phyloP scores from a whole-genome alignment of 2,113 vertebrate genomes.

The Crypturellus undulatus region DNA sequence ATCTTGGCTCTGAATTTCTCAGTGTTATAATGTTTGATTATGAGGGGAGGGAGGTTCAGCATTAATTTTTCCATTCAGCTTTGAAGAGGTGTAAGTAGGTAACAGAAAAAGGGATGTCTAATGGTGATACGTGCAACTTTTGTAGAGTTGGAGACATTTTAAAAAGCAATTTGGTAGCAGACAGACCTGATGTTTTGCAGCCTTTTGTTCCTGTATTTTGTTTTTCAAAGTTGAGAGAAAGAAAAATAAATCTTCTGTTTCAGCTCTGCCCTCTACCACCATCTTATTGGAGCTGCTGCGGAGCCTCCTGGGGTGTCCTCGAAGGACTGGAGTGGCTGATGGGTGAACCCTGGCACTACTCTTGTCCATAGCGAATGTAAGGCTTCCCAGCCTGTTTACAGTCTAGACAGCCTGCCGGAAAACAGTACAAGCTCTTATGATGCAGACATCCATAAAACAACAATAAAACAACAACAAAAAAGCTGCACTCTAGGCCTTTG shows the following conservation, averaged over 20 bases:
- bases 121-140: constrained; percentile 22
- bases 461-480: not conserved
- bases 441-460: constrained; percentile 1
- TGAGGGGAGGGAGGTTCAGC: constrained; percentile 26
- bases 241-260: not conserved
- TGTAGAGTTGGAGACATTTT: constrained; percentile 11
- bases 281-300: not conserved
- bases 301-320: not conserved
- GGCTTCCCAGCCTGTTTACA: not conserved
- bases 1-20: constrained; percentile 50
- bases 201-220: constrained; percentile 38
- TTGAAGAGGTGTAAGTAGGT: constrained; percentile 45
- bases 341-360: not conserved
- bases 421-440: not conserved
- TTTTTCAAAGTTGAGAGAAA: constrained; percentile 26
- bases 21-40: constrained; percentile 49
- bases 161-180: constrained; percentile 23
- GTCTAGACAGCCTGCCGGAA: constrained; percentile 20
- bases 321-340: not conserved
- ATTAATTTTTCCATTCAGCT: constrained; percentile 61
- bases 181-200: constrained; percentile 8
- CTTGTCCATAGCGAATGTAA: not conserved
- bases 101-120: constrained; percentile 38
- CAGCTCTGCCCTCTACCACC: not conserved
- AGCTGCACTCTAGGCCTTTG: not conserved